Evolutionary conservation across 1,140 invertebrate genomes (phyloP).

Genomic region (Drosophila kanapiae): DNA sequence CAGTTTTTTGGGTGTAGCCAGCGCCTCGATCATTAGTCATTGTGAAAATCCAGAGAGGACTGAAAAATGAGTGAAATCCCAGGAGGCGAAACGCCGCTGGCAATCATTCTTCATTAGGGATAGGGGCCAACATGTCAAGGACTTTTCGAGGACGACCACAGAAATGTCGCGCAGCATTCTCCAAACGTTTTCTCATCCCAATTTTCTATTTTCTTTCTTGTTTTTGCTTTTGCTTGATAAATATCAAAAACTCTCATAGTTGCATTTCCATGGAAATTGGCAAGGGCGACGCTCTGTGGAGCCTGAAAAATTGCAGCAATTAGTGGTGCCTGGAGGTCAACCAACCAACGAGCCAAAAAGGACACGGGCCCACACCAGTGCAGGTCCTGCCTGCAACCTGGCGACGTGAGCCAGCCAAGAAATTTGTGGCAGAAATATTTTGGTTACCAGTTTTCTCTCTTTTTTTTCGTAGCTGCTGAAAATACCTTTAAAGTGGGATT

Average conservation of each 20-base stretch:
- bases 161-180: slow-evolving; percentile 40
- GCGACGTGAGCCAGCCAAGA: slow-evolving; percentile 48
- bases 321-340: slow-evolving; percentile 63
- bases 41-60: slow-evolving; percentile 17
- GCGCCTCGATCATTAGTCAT: slow-evolving; percentile 37
- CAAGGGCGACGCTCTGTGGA: slow-evolving; percentile 36
- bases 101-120: slow-evolving; percentile 63
- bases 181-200: slow-evolving; percentile 5
- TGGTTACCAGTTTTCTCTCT: slow-evolving; percentile 9
- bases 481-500: slow-evolving; percentile 30
- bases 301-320: slow-evolving; percentile 66
- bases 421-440: slow-evolving; percentile 46
- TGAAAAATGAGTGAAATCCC: slow-evolving; percentile 50
- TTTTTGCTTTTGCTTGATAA: slow-evolving; percentile 16
- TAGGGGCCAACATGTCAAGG: slow-evolving; percentile 58
- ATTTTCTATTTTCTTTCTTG: neutral
- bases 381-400: slow-evolving; percentile 42
- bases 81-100: slow-evolving; percentile 15
- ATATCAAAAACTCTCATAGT: slow-evolving; percentile 52
- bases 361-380: slow-evolving; percentile 33
- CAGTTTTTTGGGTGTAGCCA: slow-evolving; percentile 1
- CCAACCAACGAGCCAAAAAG: slow-evolving; percentile 59
- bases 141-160: slow-evolving; percentile 63
- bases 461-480: neutral
- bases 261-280: slow-evolving; percentile 60